Percentiles rank a stretch among this genome's conserved stretches.
These are phyloP conservation scores for Melanerpes aurifrons DNA, from an alignment of 2,113 vertebrate genomes.

Conservation along the genomic window DNA sequence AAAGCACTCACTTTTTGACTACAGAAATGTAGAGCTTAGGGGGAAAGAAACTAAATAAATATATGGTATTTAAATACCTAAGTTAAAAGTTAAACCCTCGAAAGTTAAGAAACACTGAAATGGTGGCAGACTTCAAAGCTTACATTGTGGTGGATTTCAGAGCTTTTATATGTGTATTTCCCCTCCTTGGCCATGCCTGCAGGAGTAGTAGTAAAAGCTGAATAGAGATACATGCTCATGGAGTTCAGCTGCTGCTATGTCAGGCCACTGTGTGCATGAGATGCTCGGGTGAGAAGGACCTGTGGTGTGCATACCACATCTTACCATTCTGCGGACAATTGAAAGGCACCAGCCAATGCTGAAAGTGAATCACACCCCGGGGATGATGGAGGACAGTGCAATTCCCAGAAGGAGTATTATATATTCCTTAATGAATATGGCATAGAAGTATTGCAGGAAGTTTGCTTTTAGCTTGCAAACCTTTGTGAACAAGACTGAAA, in stretches of 20 bases:
- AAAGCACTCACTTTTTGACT: not conserved
- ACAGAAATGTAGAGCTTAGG: not conserved
- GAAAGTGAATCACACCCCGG: not conserved
- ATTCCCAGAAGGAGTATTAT: accelerated
- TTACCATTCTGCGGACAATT: not conserved
- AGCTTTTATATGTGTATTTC: not conserved
- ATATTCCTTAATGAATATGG: not conserved
- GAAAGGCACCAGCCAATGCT: not conserved
- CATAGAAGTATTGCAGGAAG: not conserved
- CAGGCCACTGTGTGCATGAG: not conserved
- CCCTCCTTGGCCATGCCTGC: not conserved
- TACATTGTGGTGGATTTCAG: not conserved
- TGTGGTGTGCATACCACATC: not conserved
- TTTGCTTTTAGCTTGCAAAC: not conserved
- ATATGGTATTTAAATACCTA: not conserved
- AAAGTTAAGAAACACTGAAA: not conserved
- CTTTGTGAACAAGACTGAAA: not conserved
- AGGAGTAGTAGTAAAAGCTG: not conserved
- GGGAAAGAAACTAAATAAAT: not conserved
- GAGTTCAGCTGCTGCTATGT: not conserved
- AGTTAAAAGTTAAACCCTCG: not conserved
- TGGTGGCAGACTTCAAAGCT: not conserved
- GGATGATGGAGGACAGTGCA: not conserved
- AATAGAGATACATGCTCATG: not conserved
- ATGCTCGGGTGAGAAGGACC: not conserved